Evolutionary conservation across 2,113 vertebrate species (phyloP).

Genomic region (Oryzias woworae): DNA sequence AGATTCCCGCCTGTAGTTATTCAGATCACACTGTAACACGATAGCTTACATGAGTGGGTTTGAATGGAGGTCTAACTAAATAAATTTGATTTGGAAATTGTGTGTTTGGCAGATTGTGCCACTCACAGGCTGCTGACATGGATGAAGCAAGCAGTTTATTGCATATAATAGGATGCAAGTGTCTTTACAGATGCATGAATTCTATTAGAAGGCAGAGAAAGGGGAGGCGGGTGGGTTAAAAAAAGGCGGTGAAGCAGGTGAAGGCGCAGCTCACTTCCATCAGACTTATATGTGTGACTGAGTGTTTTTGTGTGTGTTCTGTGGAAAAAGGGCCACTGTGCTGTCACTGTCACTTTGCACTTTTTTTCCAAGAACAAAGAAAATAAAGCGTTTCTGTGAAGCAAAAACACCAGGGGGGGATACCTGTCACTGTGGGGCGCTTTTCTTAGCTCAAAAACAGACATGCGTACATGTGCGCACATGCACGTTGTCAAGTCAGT

Average conservation of each 20-base stretch:
- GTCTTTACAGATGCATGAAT: constrained; percentile 77
- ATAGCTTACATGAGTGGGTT: constrained; percentile 82
- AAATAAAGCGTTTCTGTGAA: constrained; percentile 59
- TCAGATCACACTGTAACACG: constrained; percentile 80
- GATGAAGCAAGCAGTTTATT: constrained; percentile 82
- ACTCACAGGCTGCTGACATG: constrained; percentile 72
- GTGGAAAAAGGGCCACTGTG: constrained; percentile 34
- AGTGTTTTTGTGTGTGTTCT: constrained; percentile 35
- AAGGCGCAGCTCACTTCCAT: constrained; percentile 64
- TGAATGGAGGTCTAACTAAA: constrained; percentile 81
- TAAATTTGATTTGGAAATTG: constrained; percentile 82
- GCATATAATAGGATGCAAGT: constrained; percentile 79
- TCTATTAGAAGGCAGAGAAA: constrained; percentile 66
- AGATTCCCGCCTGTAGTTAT: constrained; percentile 76
- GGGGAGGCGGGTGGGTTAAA: constrained; percentile 65
- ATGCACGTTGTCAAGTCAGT: constrained; percentile 17
- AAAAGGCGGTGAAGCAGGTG: constrained; percentile 41
- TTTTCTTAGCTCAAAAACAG: constrained; percentile 39
- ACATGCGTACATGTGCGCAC: constrained; percentile 23
- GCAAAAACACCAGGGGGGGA: constrained; percentile 62
- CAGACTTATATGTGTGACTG: constrained; percentile 43
- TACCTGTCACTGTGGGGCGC: constrained; percentile 60
- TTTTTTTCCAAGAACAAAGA: constrained; percentile 59
- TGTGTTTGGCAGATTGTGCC: constrained; percentile 77
- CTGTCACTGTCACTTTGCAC: constrained; percentile 68